Percentiles rank a stretch among this genome's conserved stretches.
Evolutionary conservation across 2,888 invertebrate genomes (phyloP).

Genomic region (Habroteleia sp.): DNA sequence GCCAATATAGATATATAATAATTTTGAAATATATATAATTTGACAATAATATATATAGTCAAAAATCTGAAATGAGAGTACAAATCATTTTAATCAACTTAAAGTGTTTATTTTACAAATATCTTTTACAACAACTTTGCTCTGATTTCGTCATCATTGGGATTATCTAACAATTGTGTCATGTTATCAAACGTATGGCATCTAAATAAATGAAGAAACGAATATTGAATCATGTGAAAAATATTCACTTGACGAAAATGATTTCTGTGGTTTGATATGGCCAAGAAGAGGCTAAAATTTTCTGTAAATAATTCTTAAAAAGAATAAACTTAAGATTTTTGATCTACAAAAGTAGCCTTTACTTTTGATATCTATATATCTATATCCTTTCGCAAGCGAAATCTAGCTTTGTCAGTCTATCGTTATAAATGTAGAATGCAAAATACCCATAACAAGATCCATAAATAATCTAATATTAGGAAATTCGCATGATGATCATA

Average conservation of each 20-base stretch:
- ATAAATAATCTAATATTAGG: slow-evolving; percentile 50
- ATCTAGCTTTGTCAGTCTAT: slow-evolving; percentile 50
- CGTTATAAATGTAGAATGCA: slow-evolving; percentile 50
- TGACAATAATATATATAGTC: not conserved
- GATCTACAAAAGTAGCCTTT: slow-evolving; percentile 10
- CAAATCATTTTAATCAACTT: slow-evolving; percentile 39
- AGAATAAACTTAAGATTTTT: slow-evolving; percentile 27
- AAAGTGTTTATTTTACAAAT: slow-evolving; percentile 60
- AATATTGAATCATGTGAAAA: slow-evolving; percentile 18
- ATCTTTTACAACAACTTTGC: slow-evolving; percentile 50
- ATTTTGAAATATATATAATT: too few relatives aligned
- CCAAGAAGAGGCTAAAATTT: slow-evolving; percentile 7
- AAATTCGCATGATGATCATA: slow-evolving; percentile 29
- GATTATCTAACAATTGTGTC: slow-evolving; percentile 32
- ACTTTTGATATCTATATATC: slow-evolving; percentile 13
- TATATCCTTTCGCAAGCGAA: slow-evolving; percentile 38
- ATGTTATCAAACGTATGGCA: slow-evolving; percentile 21
- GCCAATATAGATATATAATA: too few relatives aligned
- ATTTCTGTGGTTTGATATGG: slow-evolving; percentile 17
- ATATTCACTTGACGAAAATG: slow-evolving; percentile 16
- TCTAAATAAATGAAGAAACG: slow-evolving; percentile 18
- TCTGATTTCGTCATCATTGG: slow-evolving; percentile 30
- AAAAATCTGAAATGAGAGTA: slow-evolving; percentile 18
- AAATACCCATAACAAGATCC: slow-evolving; percentile 45
- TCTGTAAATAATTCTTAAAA: slow-evolving; percentile 3